A percentile compares a stretch with the other conserved stretches of the same genome.
Evolutionary conservation across 2,113 vertebrate species (phyloP).

Genomic region (Azemiops feae): DNA sequence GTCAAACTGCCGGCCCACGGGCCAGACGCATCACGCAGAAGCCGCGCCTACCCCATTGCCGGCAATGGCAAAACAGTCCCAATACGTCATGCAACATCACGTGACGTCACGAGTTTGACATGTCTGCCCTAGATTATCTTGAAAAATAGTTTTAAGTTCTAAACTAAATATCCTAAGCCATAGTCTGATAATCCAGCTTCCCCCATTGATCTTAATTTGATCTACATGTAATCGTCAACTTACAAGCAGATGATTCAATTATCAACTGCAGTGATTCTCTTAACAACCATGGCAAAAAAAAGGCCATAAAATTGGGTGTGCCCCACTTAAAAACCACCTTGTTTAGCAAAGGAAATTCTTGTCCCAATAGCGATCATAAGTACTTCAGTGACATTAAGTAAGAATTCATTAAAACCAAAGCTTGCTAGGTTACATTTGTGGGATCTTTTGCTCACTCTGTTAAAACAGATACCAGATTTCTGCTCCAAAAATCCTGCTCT

Average conservation of each 20-base stretch:
- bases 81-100: no score
- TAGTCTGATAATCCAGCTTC: not conserved
- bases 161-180: not conserved
- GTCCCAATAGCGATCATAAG: not conserved
- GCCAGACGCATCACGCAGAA: no score
- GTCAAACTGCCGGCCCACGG: no score
- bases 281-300: not conserved
- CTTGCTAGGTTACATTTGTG: not conserved
- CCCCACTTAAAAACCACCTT: not conserved
- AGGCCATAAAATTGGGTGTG: not conserved
- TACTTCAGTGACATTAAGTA: not conserved
- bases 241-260: not conserved
- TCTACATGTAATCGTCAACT: not conserved
- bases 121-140: not conserved
- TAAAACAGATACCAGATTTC: not conserved
- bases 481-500: not conserved
- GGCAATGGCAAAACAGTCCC: no score
- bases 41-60: no score
- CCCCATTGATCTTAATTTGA: not conserved
- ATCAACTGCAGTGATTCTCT: not conserved
- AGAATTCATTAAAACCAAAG: not conserved
- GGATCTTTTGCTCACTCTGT: not conserved
- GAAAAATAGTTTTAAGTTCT: not conserved
- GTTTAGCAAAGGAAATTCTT: not conserved
- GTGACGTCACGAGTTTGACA: no score